Base-by-base conservation (phyloP, 2,888 invertebrate species). In the Scaptomyza cyrtandrae region DNA sequence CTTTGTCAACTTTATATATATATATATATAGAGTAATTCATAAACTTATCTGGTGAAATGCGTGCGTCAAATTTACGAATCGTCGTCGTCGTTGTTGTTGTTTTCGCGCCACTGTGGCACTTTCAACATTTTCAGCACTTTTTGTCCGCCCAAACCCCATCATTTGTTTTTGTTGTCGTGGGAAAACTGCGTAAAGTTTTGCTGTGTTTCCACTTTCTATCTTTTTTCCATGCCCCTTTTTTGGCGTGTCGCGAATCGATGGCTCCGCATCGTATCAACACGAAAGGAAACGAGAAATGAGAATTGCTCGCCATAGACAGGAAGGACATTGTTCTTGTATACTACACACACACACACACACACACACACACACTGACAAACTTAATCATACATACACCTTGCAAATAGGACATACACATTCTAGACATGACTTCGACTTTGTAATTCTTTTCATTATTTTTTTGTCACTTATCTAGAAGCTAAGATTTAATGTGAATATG, bases 91-190 rank as follows among this genome's bases (percentile, higher is more conserved):
- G 37, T n/a, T 37, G n/a, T 19, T 19, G 19, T 19, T 19, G 19
- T 4, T n/a, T n/a, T n/a, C 13, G 55, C 61, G 53, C 68, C 63
- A 31, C 67, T 56, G 29, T 14, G 80, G 80, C 81, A 86, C 78
- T 83, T 83, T 84, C 70, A 61, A 81, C 83, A 87, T 79, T 87
- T 87, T 85, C 76, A 76, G 72, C 74, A 71, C 68, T 79, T 81
- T 84, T 75, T 64, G 52, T 31, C 9, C 11, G 16, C 10, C 33
- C 24, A 24, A 24, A 10, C 14, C 27, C 9, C n/a, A 0, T 41
- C 11, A 10, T 33, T 13, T 43, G 4, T 35, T 50, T 41, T 60
- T 68, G 49, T 69, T 61, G 45, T 71, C 52, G 27, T 48, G 56
- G 54, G 48, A 75, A 72, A 73, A 75, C 68, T 80, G 73, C 71